These are phyloP conservation scores for Formica selysi DNA, from an alignment of 1,140 invertebrate species.

Conservation along the genomic window DNA sequence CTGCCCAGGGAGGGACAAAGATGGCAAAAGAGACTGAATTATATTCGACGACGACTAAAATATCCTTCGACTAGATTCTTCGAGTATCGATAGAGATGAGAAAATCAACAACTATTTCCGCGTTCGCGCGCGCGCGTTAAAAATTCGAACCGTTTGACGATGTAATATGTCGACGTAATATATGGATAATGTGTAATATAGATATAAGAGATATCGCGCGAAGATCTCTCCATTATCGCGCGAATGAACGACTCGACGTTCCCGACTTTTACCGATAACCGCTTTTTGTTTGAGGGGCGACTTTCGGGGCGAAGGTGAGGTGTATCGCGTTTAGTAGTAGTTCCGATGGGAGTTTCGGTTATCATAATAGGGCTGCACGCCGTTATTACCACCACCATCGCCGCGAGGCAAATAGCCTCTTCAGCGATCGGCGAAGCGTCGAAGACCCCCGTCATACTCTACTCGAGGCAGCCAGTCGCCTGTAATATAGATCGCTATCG, in stretches of 20 bases:
- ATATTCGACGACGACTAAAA: conserved; percentile 27
- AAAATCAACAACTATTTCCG: neutral
- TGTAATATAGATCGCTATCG: conserved; percentile 70
- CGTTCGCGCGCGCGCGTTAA: neutral
- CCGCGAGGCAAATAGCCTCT: conserved; percentile 56
- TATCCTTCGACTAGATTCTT: neutral
- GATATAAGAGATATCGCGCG: neutral
- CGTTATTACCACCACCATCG: conserved; percentile 53
- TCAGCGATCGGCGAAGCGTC: conserved; percentile 55
- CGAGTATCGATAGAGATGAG: conserved; percentile 30
- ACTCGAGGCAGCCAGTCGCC: conserved; percentile 37
- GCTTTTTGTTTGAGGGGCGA: conserved; percentile 32
- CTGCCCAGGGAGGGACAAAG: neutral
- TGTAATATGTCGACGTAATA: neutral
- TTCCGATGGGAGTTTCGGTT: conserved; percentile 49
- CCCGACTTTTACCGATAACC: conserved; percentile 29
- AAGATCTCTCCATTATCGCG: neutral
- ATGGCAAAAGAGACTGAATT: conserved; percentile 22
- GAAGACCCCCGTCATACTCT: conserved; percentile 68
- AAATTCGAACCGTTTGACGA: neutral
- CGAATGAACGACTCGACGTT: neutral
- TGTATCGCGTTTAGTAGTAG: conserved; percentile 44
- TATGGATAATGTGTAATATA: neutral
- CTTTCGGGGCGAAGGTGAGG: conserved; percentile 1
- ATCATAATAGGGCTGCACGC: conserved; percentile 55